Base-by-base conservation (phyloP, 2,113 vertebrate genomes). In the Dasyornis broadbenti region DNA sequence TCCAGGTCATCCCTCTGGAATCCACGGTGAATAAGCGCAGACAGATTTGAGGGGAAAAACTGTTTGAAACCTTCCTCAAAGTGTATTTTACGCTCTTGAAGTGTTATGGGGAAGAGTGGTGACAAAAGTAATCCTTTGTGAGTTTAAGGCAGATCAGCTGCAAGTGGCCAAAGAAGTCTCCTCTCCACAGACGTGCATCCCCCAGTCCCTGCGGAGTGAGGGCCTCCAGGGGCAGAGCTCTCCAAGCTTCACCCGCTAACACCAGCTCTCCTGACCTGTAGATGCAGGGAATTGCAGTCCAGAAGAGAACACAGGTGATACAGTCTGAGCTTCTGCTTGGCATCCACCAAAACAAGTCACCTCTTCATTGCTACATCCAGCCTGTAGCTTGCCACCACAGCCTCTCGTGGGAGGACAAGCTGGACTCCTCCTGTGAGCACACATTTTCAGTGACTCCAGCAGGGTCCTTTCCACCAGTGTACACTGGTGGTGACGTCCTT, bases 1-100 rank as follows among this genome's bases (percentile, higher is more conserved):
- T 97, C 96, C 97, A 97, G 96, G 97, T 96, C 96, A 97, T 96
- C 94, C 90, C 93, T 97, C 96, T 97, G 95, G 97, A 97, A 97
- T 95, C 95, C 66, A 94, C 79, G 23, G 97, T 96, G 95, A 97
- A 98, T 82, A 96, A 94, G 75, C 4, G 7, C 63, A 93, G 95
- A 95, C 57, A 81, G 90, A 89, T 85, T 89, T 95, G 88, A 80
- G 79, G 52, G 81, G 33, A 1, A 27, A 56, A 83, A 52, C 31
- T 69, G 77, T 95, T 90, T 90, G 68, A 92, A 91, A 88, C 70
- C 72, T 61, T 94, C 76, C 90, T 91, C 92, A 89, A 96, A 97
- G 96, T 91, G 35, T 89, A 89, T 97, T 97, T 97, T 96, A 95
- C 95, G 93, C 95, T 95, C 91, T 92, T 95, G 71, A 97, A 98